phyloP scores from a whole-genome alignment of 2,888 invertebrate genomes.

The Quadroppia sp. region DNA sequence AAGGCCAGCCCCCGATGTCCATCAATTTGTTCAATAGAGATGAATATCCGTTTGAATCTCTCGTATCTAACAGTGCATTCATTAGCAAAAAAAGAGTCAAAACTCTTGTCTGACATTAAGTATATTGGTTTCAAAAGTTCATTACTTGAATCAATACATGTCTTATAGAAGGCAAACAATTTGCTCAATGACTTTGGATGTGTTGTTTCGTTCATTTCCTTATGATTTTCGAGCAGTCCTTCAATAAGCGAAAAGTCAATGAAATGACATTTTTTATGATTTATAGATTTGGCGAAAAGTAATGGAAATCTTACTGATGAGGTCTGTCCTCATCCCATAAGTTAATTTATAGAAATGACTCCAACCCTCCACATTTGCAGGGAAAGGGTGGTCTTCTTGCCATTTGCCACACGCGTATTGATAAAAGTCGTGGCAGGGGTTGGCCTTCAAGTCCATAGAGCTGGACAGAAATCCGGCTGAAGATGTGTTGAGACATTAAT shows the following conservation, averaged over 20 bases:
- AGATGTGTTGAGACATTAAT: neutral
- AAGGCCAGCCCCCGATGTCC: neutral
- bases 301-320: neutral
- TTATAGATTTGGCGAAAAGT: neutral
- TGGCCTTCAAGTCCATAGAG: neutral
- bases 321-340: neutral
- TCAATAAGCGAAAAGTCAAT: too few relatives aligned
- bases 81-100: neutral
- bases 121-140: neutral
- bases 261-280: too few relatives aligned
- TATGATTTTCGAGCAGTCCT: too few relatives aligned
- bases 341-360: neutral
- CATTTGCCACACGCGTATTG: constrained; percentile 22
- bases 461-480: neutral
- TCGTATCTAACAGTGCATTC: neutral
- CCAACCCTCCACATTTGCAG: neutral
- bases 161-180: too few relatives aligned
- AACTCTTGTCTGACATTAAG: neutral
- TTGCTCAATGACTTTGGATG: too few relatives aligned
- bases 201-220: too few relatives aligned
- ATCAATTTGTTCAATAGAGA: neutral
- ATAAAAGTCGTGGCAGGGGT: constrained; percentile 3
- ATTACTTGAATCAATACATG: too few relatives aligned
- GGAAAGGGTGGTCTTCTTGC: constrained; percentile 9
- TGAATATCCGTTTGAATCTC: neutral